phyloP scores from a whole-genome alignment of 1,140 invertebrate species.

The Cepaea nemoralis region DNA sequence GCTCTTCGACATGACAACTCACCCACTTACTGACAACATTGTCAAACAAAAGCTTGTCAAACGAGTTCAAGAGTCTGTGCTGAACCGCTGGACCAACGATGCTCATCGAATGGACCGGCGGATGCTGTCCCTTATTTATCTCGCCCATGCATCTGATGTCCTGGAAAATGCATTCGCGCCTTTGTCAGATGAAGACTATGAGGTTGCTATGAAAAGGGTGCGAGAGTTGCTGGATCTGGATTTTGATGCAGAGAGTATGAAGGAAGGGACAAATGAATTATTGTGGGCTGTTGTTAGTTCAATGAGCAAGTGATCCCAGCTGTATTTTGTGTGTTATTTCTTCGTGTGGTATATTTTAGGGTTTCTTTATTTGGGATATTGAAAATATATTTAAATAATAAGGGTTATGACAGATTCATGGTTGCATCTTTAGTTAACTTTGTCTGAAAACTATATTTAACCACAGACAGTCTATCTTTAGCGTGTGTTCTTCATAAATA shows the following conservation, averaged over 20 bases:
- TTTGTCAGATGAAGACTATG: slow-evolving; percentile 97
- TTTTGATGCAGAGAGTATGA: slow-evolving; percentile 91
- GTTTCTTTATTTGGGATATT: background rate
- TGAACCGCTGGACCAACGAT: slow-evolving; percentile 97
- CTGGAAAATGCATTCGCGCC: slow-evolving; percentile 99
- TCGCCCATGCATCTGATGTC: slow-evolving; percentile 98
- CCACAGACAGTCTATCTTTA: too few relatives aligned
- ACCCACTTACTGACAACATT: slow-evolving; percentile 95
- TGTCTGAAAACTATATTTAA: too few relatives aligned
- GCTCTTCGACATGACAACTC: slow-evolving; percentile 99
- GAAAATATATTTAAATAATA: background rate
- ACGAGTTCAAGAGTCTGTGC: slow-evolving; percentile 94
- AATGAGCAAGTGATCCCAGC: slow-evolving; percentile 87
- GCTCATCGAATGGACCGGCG: slow-evolving; percentile 96
- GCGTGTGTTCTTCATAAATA: too few relatives aligned
- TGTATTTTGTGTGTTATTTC: background rate
- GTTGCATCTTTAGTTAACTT: background rate
- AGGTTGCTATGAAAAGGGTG: slow-evolving; percentile 96
- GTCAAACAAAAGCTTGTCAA: slow-evolving; percentile 98
- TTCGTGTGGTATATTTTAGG: background rate
- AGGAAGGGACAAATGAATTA: slow-evolving; percentile 80
- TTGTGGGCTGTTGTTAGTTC: slow-evolving; percentile 99
- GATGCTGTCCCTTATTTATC: slow-evolving; percentile 90
- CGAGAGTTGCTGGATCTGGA: slow-evolving; percentile 95
- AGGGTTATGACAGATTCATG: background rate